Evolutionary conservation across 2,888 invertebrate genomes (phyloP).

Genomic region (Melinaea marsaeus): DNA sequence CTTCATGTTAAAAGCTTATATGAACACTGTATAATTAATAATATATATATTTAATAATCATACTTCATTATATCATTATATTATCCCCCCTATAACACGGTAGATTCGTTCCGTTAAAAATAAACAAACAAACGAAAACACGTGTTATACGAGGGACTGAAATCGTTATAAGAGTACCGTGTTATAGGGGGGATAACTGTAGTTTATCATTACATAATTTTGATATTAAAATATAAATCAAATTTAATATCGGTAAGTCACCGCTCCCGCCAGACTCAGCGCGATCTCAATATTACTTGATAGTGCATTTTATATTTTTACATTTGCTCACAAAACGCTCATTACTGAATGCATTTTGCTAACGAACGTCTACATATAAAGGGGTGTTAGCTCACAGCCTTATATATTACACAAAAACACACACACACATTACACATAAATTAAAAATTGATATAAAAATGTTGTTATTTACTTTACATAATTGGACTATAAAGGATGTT

Average conservation of each 20-base stretch:
- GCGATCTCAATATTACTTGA: conserved; percentile 36
- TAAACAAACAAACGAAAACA: not conserved
- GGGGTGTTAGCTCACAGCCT: conserved; percentile 10
- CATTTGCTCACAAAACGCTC: conserved; percentile 65
- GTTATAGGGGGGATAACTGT: no score
- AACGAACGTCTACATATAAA: conserved; percentile 54
- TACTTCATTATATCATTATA: no score
- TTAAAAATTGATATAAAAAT: not conserved
- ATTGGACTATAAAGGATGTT: no score
- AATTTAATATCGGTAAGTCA: not conserved
- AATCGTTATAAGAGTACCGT: no score
- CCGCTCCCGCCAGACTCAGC: conserved; percentile 6
- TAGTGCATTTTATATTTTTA: conserved; percentile 62
- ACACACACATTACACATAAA: not conserved
- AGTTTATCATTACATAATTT: no score
- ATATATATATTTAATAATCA: no score
- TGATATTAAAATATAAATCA: not conserved
- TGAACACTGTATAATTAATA: no score
- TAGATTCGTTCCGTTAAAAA: no score
- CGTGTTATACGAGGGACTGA: no score
- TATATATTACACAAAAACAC: not conserved
- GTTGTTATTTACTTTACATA: no score
- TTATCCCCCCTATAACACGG: no score
- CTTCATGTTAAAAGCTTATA: no score
- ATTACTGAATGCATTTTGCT: conserved; percentile 68